A percentile compares a stretch with the other conserved stretches of the same genome.
Conservation (phyloP, 2,797 vertebrate genomes). For the Lerista edwardsae region DNA sequence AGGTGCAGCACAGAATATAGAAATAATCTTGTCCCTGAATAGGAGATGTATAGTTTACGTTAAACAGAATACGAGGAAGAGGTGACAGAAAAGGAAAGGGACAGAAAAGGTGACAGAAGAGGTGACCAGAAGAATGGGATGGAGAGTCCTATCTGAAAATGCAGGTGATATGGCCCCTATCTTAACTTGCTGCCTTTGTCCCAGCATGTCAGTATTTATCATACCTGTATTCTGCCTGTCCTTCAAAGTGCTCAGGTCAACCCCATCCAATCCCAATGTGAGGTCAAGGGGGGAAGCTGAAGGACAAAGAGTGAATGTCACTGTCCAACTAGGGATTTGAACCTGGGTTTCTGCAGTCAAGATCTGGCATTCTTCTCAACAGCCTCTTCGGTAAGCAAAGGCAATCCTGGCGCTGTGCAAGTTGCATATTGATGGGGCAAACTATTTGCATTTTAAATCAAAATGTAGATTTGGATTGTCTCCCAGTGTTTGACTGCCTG, state of each 20-base stretch:
- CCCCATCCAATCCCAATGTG: background rate
- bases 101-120: background rate
- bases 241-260: background rate
- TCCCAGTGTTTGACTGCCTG: background rate
- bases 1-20: background rate
- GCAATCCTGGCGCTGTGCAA: background rate
- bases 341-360: background rate
- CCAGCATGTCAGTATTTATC: background rate
- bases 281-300: background rate
- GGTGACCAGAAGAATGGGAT: background rate
- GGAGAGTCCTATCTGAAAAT: background rate
- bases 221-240: background rate
- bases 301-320: no score
- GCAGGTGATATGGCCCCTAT: background rate
- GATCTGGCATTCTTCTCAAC: background rate
- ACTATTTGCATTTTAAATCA: conserved; percentile 18
- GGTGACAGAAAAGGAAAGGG: no score
- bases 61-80: background rate
- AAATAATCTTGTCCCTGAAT: background rate
- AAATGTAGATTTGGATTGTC: background rate
- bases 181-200: background rate
- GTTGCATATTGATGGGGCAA: background rate
- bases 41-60: background rate
- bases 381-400: background rate
- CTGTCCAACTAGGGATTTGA: background rate